These are phyloP conservation scores for Zeus faber DNA, from an alignment of 2,113 vertebrate genomes.

Conservation along the genomic window DNA sequence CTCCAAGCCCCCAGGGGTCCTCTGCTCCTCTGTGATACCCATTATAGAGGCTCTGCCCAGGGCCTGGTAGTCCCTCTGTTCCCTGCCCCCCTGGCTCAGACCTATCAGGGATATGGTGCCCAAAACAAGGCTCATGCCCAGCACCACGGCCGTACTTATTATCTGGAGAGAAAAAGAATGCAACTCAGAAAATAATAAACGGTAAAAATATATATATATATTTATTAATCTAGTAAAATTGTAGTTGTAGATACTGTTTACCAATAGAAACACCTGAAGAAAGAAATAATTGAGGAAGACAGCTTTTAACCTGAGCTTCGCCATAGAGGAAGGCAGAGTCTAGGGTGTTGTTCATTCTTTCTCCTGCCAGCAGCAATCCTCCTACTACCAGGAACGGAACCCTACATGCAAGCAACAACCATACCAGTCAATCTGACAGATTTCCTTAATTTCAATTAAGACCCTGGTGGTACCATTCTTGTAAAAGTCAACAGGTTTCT, in stretches of 20 bases:
- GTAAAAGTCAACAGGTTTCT: background rate
- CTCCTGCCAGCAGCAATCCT: constrained; percentile 81
- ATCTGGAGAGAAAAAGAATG: constrained; percentile 67
- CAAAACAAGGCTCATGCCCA: constrained; percentile 83
- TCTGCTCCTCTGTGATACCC: constrained; percentile 61
- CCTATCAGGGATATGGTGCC: constrained; percentile 88
- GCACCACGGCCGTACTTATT: constrained; percentile 82
- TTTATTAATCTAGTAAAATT: background rate
- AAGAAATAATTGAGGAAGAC: background rate
- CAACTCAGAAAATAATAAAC: background rate
- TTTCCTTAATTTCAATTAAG: no score
- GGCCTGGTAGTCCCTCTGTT: constrained; percentile 80
- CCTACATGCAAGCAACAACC: no score
- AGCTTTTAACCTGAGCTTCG: constrained; percentile 81
- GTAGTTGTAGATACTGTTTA: no score
- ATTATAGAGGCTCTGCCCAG: constrained; percentile 76
- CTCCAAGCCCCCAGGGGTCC: constrained; percentile 59
- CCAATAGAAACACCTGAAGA: background rate
- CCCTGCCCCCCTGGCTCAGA: constrained; percentile 81
- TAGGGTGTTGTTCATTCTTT: constrained; percentile 70
- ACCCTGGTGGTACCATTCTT: no score
- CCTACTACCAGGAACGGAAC: constrained; percentile 86
- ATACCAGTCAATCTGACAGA: background rate
- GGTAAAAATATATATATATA: background rate
- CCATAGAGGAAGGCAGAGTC: constrained; percentile 97